phyloP scores from a whole-genome alignment of 2,797 vertebrate genomes.

The Balearica regulorum region DNA sequence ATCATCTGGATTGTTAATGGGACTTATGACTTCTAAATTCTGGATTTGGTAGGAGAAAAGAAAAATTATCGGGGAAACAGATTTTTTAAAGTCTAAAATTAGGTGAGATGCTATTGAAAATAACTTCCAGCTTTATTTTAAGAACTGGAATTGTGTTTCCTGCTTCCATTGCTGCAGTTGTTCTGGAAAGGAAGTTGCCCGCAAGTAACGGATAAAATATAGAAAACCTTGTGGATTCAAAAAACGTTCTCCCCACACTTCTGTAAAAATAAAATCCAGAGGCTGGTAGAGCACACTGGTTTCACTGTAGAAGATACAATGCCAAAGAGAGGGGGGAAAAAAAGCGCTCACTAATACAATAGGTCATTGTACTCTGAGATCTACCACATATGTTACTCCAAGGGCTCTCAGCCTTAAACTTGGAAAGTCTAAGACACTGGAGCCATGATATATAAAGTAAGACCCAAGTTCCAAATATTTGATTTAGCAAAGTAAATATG shows the following conservation, averaged over 20 bases:
- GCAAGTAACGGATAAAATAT: conserved; percentile 22
- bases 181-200: conserved; percentile 47
- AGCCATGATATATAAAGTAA: conserved; percentile 73
- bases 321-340: neutral
- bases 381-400: conserved; percentile 75
- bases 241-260: neutral
- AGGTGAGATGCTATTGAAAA: conserved; percentile 22
- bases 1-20: neutral
- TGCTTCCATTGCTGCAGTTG: conserved; percentile 5
- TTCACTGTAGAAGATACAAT: conserved; percentile 38
- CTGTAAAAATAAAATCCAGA: conserved; percentile 41
- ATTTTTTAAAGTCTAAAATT: conserved; percentile 23
- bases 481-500: conserved; percentile 73
- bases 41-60: neutral
- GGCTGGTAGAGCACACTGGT: conserved; percentile 30
- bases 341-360: conserved; percentile 52
- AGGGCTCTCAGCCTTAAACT: conserved; percentile 62
- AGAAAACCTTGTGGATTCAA: conserved; percentile 28
- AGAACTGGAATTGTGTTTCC: conserved; percentile 39
- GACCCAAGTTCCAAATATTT: conserved; percentile 68
- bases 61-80: neutral
- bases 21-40: neutral
- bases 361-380: conserved; percentile 61
- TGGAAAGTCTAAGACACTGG: conserved; percentile 56
- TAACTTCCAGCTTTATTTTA: conserved; percentile 50